phyloP scores from a whole-genome alignment of 2,113 vertebrate genomes.

The Misgurnus mizolepis region DNA sequence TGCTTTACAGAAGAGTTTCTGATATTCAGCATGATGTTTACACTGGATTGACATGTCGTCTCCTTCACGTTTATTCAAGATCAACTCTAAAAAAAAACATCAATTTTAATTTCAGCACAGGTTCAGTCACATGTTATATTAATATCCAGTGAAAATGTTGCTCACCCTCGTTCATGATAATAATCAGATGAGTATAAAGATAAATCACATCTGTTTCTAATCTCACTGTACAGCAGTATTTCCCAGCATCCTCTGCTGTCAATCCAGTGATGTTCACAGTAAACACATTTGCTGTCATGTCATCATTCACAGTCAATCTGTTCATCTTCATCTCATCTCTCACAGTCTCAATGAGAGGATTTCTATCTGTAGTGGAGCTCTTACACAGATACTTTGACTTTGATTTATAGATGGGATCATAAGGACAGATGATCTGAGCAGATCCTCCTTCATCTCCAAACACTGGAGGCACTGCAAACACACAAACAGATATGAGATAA shows the following conservation, averaged over 20 bases:
- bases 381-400: constrained; percentile 23
- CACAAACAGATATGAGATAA: background rate
- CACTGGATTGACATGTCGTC: constrained; percentile 17
- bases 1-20: constrained; percentile 17
- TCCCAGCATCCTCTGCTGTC: constrained; percentile 43
- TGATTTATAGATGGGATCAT: constrained; percentile 4
- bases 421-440: constrained; percentile 39
- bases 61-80: constrained; percentile 24
- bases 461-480: background rate
- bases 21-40: constrained; percentile 6
- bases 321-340: background rate
- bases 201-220: background rate
- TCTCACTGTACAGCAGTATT: constrained; percentile 41
- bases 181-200: background rate
- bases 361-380: background rate
- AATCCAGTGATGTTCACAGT: constrained; percentile 34
- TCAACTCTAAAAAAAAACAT: background rate
- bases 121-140: background rate
- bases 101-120: too few species aligned
- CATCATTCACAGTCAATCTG: constrained; percentile 13
- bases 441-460: constrained; percentile 21
- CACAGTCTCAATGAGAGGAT: background rate
- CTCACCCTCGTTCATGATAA: constrained; percentile 17
- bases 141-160: background rate
- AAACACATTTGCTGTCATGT: constrained; percentile 12